Percentiles rank a stretch among this genome's conserved stretches.
Conservation (phyloP, 2,797 vertebrate genomes). For the Molossus molossus region DNA sequence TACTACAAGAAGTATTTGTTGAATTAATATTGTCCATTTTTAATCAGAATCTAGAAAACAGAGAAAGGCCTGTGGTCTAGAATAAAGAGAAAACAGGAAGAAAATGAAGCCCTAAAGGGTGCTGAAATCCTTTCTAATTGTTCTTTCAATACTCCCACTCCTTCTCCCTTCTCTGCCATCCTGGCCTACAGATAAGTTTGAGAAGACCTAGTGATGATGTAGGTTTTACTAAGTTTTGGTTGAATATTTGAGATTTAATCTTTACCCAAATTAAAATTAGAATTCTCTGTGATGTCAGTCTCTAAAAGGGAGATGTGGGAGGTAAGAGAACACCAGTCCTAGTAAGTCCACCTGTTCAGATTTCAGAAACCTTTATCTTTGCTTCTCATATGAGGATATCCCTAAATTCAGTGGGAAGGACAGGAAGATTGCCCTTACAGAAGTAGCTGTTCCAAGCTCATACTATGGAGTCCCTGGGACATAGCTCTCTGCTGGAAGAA, state of each 20-base stretch:
- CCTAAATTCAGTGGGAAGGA: background rate
- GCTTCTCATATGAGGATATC: background rate
- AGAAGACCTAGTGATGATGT: background rate
- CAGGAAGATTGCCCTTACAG: background rate
- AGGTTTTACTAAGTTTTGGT: background rate
- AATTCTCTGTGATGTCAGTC: background rate
- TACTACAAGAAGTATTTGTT: background rate
- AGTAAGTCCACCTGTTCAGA: background rate
- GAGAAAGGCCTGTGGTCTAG: background rate
- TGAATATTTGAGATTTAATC: slow-evolving; percentile 23
- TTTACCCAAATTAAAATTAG: slow-evolving; percentile 41
- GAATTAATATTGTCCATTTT: background rate
- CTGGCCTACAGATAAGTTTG: background rate
- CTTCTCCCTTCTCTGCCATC: background rate
- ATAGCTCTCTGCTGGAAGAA: background rate
- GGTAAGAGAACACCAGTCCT: background rate
- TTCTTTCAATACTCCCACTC: background rate
- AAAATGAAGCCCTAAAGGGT: background rate
- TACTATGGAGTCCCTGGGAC: background rate
- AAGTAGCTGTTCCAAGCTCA: background rate
- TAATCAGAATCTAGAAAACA: background rate
- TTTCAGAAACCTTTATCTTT: slow-evolving; percentile 41
- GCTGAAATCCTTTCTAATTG: background rate
- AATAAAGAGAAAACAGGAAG: background rate
- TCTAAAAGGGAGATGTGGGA: background rate